Conservation (phyloP, 2,888 invertebrate genomes). For the Drosophila phalerata region DNA sequence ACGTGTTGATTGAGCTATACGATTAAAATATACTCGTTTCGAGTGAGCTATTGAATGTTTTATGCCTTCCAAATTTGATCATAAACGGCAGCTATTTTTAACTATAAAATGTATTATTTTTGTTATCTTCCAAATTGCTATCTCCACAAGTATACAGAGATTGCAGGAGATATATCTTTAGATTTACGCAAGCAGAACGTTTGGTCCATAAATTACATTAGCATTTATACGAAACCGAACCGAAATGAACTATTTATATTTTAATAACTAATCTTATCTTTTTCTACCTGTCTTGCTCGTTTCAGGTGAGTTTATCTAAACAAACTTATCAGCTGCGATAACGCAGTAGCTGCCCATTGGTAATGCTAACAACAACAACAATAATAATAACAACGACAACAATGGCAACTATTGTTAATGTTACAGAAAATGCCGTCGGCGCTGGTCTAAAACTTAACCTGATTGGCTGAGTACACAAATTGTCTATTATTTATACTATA, state of each 20-base stretch:
- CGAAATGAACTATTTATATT: constrained; percentile 15
- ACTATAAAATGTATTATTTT: constrained; percentile 1
- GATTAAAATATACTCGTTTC: constrained; percentile 9
- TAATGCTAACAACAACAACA: constrained; percentile 27
- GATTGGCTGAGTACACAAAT: constrained; percentile 77
- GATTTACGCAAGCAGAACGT: constrained; percentile 24
- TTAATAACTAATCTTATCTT: constrained; percentile 55
- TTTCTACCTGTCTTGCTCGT: constrained; percentile 37
- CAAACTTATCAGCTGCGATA: constrained; percentile 52
- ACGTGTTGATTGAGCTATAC: constrained; percentile 39
- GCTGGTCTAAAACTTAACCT: constrained; percentile 50
- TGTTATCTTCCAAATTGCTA: constrained; percentile 12
- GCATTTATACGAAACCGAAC: background rate
- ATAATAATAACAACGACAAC: background rate
- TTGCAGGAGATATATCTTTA: background rate
- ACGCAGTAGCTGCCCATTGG: constrained; percentile 41
- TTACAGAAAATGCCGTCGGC: constrained; percentile 64
- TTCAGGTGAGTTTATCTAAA: constrained; percentile 58
- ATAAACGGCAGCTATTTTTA: constrained; percentile 9
- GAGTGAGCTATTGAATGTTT: constrained; percentile 2
- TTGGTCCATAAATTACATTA: constrained; percentile 35
- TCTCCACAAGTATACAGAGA: constrained; percentile 18
- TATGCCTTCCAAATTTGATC: background rate
- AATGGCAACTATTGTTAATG: constrained; percentile 5
- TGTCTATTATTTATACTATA: constrained; percentile 70